Evolutionary conservation across 2,797 vertebrate genomes (phyloP).

Genomic region (Anabacerthia variegaticeps): DNA sequence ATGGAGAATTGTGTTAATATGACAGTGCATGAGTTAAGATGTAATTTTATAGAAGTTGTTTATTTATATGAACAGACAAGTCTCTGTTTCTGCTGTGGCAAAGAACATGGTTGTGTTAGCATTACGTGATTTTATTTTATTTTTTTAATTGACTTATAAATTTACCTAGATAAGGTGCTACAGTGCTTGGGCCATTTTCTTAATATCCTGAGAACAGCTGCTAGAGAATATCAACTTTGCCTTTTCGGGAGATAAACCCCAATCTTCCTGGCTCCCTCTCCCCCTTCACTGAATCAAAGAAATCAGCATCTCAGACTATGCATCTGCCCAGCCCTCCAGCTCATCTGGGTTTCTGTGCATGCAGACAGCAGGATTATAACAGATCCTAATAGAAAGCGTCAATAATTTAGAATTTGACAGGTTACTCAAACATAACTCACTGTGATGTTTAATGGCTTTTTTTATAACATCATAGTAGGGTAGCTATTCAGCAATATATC

Average conservation of each 20-base stretch:
- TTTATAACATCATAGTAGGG: background rate
- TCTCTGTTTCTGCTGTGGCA: background rate
- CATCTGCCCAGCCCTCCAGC: background rate
- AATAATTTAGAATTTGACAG: slow-evolving; percentile 21
- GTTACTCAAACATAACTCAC: background rate
- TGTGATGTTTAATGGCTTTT: background rate
- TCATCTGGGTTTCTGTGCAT: background rate
- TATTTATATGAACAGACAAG: background rate
- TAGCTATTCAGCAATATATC: background rate
- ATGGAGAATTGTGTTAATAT: background rate
- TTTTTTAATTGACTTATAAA: background rate
- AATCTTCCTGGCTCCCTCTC: background rate
- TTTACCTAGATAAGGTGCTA: background rate
- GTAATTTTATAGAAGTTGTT: background rate
- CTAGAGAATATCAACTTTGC: background rate
- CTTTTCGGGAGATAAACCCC: background rate
- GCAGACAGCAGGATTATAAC: background rate
- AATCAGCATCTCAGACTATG: background rate
- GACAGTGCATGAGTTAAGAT: background rate
- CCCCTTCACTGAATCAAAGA: background rate
- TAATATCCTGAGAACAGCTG: background rate
- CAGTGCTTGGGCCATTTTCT: background rate
- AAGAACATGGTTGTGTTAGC: background rate
- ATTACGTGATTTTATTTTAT: background rate
- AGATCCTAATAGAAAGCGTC: background rate